Evolutionary conservation across 1,140 invertebrate species (phyloP).

Genomic region (Zaprionus kolodkinae): DNA sequence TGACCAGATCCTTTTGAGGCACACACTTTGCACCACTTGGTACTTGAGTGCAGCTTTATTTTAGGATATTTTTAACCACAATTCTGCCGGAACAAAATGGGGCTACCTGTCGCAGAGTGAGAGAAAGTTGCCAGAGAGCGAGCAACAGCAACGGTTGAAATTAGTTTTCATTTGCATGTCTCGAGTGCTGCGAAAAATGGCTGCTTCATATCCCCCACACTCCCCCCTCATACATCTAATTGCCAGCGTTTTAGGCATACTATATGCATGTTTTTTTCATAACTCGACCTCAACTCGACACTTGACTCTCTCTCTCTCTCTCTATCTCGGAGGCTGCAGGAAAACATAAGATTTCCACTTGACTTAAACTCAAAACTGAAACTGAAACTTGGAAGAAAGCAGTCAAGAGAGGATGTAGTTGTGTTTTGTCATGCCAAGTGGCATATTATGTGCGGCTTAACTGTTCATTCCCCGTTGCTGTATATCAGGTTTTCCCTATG

Average conservation of each 20-base stretch:
- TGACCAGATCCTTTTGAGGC: slow-evolving; percentile 42
- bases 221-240: slow-evolving; percentile 17
- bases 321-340: too few species aligned
- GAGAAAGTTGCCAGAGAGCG: slow-evolving; percentile 17
- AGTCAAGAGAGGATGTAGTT: too few species aligned
- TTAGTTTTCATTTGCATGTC: slow-evolving; percentile 43
- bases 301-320: slow-evolving; percentile 16
- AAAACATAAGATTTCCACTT: slow-evolving; percentile 15
- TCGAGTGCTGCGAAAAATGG: slow-evolving; percentile 41
- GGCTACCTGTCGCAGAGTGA: not conserved
- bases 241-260: slow-evolving; percentile 38
- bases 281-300: slow-evolving; percentile 32
- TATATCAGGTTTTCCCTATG: not conserved
- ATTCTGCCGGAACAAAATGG: not conserved
- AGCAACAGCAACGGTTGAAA: slow-evolving; percentile 16
- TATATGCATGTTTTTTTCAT: slow-evolving; percentile 36
- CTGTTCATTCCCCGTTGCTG: not conserved
- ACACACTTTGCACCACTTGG: slow-evolving; percentile 43
- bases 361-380: slow-evolving; percentile 18
- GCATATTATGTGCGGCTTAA: slow-evolving; percentile 25
- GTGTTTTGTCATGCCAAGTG: slow-evolving; percentile 2
- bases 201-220: not conserved
- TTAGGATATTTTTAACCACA: slow-evolving; percentile 22
- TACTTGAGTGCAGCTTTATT: not conserved
- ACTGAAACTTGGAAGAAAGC: slow-evolving; percentile 9